Evolutionary conservation across 2,113 vertebrate species (phyloP), one percentile per base, ranked within the genome.

Genomic region (Macaca nemestrina): DNA sequence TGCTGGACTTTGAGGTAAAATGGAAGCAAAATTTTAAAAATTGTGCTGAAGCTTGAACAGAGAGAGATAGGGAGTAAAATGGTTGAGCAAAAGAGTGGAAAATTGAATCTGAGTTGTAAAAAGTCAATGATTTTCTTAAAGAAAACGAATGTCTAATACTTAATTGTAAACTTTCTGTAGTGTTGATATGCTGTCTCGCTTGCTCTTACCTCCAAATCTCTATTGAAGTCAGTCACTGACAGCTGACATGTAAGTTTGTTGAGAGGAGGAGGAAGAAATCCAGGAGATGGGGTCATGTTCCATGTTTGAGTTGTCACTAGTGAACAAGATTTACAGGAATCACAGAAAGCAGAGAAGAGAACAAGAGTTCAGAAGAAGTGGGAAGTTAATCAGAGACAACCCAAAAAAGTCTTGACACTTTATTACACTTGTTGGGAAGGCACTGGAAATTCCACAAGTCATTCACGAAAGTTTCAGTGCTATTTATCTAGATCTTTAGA

Each of bases 41-140:
- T 59, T 88, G 27, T 78, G 40, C 27, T 80, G 1, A 18, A 52
- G n/a, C 59, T 93, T 93, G 14, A 48, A 81, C 35, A 84, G 68
- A 96, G 61, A 43, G 73, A 95, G 70, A 43, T 12, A 64, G 72
- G 68, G 7, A 48, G 16, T 61, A 16, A 80, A 95, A 92, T 78
- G 25, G 11, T 35, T 83, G 48, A 40, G 16, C 32, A 82, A 73
- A 96, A 85, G 40, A 40, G 45, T 84, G 35, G 70, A 85, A 81
- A 88, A 90, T 88, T 84, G 40, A 95, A 92, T 61, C 5, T 75
- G 88, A 94, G 6, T 64, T 88, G 67, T 88, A 43, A 73, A 75
- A 80, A 68, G 38, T 83, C 17, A 48, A 40, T 68, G 2, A 18
- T 25, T 32, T 81, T 92, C 81, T 90, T 5, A 45, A 64, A 30